Conservation (phyloP, 2,797 vertebrate genomes). For the Mus caroli region DNA sequence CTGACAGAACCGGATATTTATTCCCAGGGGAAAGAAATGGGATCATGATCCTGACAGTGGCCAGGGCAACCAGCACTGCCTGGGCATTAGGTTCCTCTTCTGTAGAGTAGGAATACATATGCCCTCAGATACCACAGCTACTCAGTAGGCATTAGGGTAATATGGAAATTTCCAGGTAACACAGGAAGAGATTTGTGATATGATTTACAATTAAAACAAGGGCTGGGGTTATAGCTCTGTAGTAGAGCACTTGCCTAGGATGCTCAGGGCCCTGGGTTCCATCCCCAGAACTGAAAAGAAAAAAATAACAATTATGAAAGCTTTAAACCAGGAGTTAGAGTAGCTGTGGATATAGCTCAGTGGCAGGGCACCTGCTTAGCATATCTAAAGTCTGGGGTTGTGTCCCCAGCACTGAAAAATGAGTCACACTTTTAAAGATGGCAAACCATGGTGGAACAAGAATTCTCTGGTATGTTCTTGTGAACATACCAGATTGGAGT, state of each 20-base stretch:
- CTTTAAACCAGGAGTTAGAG: neutral
- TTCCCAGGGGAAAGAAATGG: neutral
- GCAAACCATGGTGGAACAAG: neutral
- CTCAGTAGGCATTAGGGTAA: neutral
- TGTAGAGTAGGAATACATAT: neutral
- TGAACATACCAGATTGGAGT: neutral
- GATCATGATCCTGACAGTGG: neutral
- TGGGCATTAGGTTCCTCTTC: neutral
- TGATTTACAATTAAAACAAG: slow-evolving; percentile 27
- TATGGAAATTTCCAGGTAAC: neutral
- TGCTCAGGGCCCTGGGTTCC: neutral
- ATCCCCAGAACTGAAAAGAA: slow-evolving; percentile 22
- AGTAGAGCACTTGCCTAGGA: neutral
- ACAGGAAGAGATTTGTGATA: neutral
- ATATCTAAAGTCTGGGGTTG: neutral
- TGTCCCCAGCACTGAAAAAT: neutral
- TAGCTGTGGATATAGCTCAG: neutral
- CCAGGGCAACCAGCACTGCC: neutral
- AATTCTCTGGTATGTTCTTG: neutral
- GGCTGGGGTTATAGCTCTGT: neutral
- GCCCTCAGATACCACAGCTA: neutral
- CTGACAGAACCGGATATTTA: neutral
- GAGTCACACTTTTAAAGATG: neutral
- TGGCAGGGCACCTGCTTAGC: neutral
- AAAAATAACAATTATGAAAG: neutral